Base-by-base conservation (phyloP, 2,888 invertebrate genomes). In the Panopea generosa region DNA sequence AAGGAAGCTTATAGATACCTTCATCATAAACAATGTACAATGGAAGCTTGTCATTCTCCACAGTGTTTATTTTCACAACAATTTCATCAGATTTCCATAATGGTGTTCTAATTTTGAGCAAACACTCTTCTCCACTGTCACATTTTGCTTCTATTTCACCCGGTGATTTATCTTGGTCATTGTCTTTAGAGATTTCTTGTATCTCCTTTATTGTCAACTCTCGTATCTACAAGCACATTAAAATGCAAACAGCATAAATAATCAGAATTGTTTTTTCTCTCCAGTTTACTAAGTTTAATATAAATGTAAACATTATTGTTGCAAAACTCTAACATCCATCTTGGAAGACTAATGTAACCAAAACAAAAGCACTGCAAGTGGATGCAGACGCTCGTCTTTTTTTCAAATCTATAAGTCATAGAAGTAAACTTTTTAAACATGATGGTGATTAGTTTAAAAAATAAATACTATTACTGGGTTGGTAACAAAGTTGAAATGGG, bases 31-130 rank as follows among this genome's bases (percentile, higher is more conserved):
- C 84, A 27, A 91, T 82, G 65, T 91, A 91, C 45, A 91, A 52
- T 22, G 91, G 90, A 18, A 70, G 70, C n/a, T 77, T 68, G 14
- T 71, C 77, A 73, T 77, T 76, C 47, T 72, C 56, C 11, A 77
- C 74, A n/a, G 49, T 56, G 55, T 88, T 88, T 70, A 91, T 93
- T 86, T 95, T 94, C 14, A 97, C 94, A 26, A 98, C 91, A 26
- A 49, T 43, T 2, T 67, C 57, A 20, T 26, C 14, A 2, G 20
- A 6, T 22, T 56, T 47, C 56, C 56, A 49, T 4, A 33, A 27
- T 57, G 40, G 22, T 45, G 6, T 16, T 6, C 16, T 18, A 9
- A 6, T 20, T 11, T 40, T 20, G 14, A 1, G 45, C 4, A 3
- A 27, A 55, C 11, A 4, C 9, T 2, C 24, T 20, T 9, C 38